Base-by-base conservation (phyloP, 2,888 invertebrate genomes). In the Rotaria macrura region DNA sequence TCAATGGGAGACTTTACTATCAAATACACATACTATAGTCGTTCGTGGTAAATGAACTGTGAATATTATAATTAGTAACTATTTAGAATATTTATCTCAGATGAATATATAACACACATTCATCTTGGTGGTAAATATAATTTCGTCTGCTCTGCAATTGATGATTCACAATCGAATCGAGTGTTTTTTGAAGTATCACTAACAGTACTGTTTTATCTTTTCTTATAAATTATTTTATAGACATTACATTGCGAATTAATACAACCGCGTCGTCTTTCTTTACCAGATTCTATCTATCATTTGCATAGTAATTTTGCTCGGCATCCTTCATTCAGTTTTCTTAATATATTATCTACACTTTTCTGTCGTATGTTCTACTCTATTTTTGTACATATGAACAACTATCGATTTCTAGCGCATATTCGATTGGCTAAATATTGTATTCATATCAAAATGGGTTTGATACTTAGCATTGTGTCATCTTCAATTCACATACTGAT, bases 371-470 rank as follows among this genome's bases (percentile, higher is more conserved):
- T n/a, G 43, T 79, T 29, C 20, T 65, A 65, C 17, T n/a, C 29
- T 52, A 52, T 17, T 52, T 52, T 52, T 52, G 3, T 52, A 2
- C 20, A 2, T 52, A 1, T 10, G 10, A 47, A 47, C 14, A 47
- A 9, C 14, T 47, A 17, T 57, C 1, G 17, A 17, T 65, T 65
- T 14, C 2, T 79, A 79, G 79, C 79, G 14, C 79, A 79, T 79
- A 79, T 79, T 79, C 79, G 38, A 79, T 79, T 79, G 25, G 79
- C 43, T 25, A 40, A 79, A 43, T 43, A 79, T 79, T 79, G 79
- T 43, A 79, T 43, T n/a, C 79, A 79, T 43, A 25, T 79, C 14
- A 79, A 79, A n/a, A 79, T 43, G 40, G 79, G 79, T 79, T 43
- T 79, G n/a, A 43, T 79, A 43, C n/a, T 79, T 1, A 79, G 79